Conservation (phyloP, 64 coral and sea anemone species). For the Porites lutea region DNA sequence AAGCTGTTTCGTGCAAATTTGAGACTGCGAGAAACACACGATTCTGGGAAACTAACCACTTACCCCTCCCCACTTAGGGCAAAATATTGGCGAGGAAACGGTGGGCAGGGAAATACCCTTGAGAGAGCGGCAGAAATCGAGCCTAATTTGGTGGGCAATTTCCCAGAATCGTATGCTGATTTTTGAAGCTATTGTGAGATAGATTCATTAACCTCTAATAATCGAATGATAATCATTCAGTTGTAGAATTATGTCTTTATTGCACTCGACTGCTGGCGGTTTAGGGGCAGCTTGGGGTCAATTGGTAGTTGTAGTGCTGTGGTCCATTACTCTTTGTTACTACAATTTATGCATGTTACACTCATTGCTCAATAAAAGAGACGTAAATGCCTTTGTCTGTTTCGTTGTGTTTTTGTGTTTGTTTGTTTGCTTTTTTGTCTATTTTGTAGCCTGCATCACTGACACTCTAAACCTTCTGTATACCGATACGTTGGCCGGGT, state of each 20-base stretch:
- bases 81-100: not conserved
- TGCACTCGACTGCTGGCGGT: not conserved
- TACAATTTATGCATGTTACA: constrained; percentile 11
- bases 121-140: not conserved
- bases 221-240: not conserved
- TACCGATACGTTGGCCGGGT: no score
- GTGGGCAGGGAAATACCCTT: not conserved
- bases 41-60: not conserved
- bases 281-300: not conserved
- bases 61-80: not conserved
- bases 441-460: no score
- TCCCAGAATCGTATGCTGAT: no score
- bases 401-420: no score
- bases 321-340: not conserved
- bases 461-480: no score
- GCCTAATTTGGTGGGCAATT: no score
- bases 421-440: no score
- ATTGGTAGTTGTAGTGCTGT: not conserved
- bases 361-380: constrained; percentile 45
- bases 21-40: not conserved
- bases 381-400: not conserved
- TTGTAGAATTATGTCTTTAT: not conserved
- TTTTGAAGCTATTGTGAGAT: not conserved
- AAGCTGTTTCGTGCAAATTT: not conserved
- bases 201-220: not conserved